Conservation (phyloP, 1,140 invertebrate genomes). For the Drosophila eugracilis region DNA sequence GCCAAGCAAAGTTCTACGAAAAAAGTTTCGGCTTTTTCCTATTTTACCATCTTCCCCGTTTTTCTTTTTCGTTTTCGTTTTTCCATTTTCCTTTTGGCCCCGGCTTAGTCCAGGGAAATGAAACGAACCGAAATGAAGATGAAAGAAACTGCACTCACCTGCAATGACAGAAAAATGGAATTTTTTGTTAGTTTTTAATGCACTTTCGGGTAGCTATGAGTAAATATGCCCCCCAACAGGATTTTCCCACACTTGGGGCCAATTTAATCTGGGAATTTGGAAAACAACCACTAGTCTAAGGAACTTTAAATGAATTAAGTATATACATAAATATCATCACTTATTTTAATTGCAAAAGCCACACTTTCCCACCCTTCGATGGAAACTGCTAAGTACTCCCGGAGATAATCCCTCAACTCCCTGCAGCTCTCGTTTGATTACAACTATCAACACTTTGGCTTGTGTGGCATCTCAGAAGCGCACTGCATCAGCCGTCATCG, state of each 20-base stretch:
- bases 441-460: not conserved
- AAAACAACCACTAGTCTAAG: not conserved
- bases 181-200: constrained; percentile 44
- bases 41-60: constrained; percentile 7
- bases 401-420: not conserved
- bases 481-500: not conserved
- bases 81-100: not conserved
- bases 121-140: constrained; percentile 47
- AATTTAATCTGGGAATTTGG: constrained; percentile 27
- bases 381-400: not conserved
- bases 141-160: constrained; percentile 67
- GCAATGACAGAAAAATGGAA: constrained; percentile 46
- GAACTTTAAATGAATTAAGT: not conserved
- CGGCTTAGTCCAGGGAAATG: constrained; percentile 35
- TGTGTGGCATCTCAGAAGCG: not conserved
- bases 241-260: not conserved
- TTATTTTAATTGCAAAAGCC: not conserved
- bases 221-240: constrained; percentile 15
- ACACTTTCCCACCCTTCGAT: not conserved
- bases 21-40: constrained; percentile 31
- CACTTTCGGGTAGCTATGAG: constrained; percentile 19
- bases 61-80: constrained; percentile 6
- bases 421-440: constrained; percentile 3
- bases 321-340: not conserved
- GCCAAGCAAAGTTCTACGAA: constrained; percentile 23